Conservation (phyloP, 1,140 invertebrate genomes). For the Drosophila kepulauana region DNA sequence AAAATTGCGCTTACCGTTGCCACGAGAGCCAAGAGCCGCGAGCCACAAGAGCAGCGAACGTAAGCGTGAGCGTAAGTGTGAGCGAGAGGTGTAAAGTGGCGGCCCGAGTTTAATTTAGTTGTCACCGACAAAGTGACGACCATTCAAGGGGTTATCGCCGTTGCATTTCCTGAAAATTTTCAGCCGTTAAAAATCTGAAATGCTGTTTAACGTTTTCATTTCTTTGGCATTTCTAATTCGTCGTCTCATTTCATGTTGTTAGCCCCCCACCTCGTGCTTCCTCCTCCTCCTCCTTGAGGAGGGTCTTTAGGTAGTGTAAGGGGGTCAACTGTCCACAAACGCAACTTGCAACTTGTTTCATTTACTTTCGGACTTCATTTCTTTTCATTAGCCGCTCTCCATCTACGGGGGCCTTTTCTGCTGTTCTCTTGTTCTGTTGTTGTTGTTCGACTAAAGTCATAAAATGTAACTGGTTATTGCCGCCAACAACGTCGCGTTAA, state of each 20-base stretch:
- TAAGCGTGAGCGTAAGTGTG: not conserved
- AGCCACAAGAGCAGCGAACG: not conserved
- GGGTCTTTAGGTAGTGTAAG: not conserved
- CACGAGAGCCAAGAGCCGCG: not conserved
- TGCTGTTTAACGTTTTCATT: constrained; percentile 72
- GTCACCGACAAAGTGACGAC: constrained; percentile 40
- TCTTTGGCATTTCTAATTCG: constrained; percentile 57
- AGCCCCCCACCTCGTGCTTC: constrained; percentile 29
- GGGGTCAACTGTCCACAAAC: constrained; percentile 31
- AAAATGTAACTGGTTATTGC: constrained; percentile 79
- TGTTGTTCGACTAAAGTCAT: constrained; percentile 60
- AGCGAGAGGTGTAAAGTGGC: constrained; percentile 40
- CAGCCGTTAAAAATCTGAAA: constrained; percentile 56
- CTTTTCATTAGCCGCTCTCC: constrained; percentile 76
- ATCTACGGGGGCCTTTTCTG: constrained; percentile 37
- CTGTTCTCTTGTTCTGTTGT: too few relatives aligned
- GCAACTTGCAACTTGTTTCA: constrained; percentile 52
- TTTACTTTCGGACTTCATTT: constrained; percentile 68
- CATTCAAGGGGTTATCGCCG: constrained; percentile 11
- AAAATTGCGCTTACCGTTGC: constrained; percentile 72
- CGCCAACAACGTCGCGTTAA: constrained; percentile 59
- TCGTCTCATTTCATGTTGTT: constrained; percentile 55
- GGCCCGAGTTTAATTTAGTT: constrained; percentile 48
- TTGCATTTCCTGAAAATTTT: constrained; percentile 65
- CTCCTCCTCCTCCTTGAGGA: not conserved